Conservation (phyloP, 1,140 invertebrate genomes). For the Charaxes varanes region DNA sequence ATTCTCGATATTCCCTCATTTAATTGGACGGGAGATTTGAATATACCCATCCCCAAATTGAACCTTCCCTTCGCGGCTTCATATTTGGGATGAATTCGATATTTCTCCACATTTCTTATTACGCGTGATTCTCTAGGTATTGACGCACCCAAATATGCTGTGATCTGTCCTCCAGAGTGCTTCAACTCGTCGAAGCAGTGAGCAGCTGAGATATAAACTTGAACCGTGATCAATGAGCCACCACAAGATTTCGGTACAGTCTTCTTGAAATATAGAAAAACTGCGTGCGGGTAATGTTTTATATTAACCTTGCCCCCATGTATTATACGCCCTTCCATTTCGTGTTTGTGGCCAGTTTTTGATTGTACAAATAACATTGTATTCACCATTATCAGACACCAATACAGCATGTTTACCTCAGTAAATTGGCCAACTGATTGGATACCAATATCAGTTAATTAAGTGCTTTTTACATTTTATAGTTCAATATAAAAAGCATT, state of each 20-base stretch:
- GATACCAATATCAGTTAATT: no score
- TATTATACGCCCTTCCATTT: no score
- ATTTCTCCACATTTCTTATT: constrained; percentile 13
- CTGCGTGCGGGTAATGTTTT: constrained; percentile 15
- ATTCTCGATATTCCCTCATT: constrained; percentile 14
- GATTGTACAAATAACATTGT: no score
- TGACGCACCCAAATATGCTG: constrained; percentile 15
- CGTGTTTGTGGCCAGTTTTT: no score
- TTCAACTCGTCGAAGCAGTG: constrained; percentile 22
- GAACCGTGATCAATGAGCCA: constrained; percentile 16
- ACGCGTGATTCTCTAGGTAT: constrained; percentile 14
- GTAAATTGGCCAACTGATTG: no score
- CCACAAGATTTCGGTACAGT: constrained; percentile 20
- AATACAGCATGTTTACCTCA: no score
- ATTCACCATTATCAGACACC: no score
- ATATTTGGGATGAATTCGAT: constrained; percentile 18
- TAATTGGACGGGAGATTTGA: constrained; percentile 14
- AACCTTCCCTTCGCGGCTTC: constrained; percentile 3
- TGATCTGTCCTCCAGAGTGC: constrained; percentile 6
- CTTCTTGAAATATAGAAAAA: constrained; percentile 16
- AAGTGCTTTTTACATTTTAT: no score
- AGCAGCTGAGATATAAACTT: constrained; percentile 21
- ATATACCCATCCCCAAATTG: constrained; percentile 20
- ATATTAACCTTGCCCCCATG: constrained; percentile 18
- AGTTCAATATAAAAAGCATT: no score